Evolutionary conservation across 2,113 vertebrate genomes (phyloP), one percentile per base, ranked within the genome.

Genomic region (Otis tarda): DNA sequence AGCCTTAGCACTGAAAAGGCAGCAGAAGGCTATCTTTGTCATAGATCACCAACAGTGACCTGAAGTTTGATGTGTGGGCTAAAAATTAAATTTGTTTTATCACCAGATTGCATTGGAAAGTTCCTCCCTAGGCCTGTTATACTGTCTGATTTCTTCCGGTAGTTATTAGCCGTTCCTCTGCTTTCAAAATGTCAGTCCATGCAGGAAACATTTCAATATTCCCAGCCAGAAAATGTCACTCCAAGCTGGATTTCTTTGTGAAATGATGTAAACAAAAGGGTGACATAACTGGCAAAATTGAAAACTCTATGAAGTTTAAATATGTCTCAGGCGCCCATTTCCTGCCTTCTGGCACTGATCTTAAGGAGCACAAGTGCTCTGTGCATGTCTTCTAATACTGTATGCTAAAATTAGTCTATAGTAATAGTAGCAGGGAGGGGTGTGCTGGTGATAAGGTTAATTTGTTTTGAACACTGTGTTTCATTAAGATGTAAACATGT

Each of bases 231-330:
- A 81, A 92, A 91, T 88, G 49, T 92, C 89, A 85, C 24, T 91
- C 41, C 0, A 12, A 80, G 45, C 25, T 52, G 68, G 43, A 94
- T 93, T 93, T 83, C 81, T 93, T 87, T 95, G 80, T 93, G 53
- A 93, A 97, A 87, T 50, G 70, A 43, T 87, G 39, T 87, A 90
- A 94, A 93, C 59, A 95, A 94, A 93, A 96, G 68, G 53, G 35
- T 23, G 0, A 61, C 65, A 79, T 43, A 90, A 56, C 49, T 79
- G 47, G 55, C 4, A 9, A 92, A 94, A 95, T 24, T 74, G 81
- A 82, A 91, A 90, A 85, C 68, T 88, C 61, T 49, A 24, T 76
- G 57, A 65, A 83, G 59, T 73, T 73, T 90, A 88, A 92, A 80
- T 41, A 47, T 50, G 57, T 78, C 65, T 91, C 75, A 79, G 59